A percentile compares a stretch with the other conserved stretches of the same genome.
These are phyloP conservation scores for Phymorhynchus buccinoides DNA, from an alignment of 1,140 invertebrate genomes.

Conservation along the genomic window DNA sequence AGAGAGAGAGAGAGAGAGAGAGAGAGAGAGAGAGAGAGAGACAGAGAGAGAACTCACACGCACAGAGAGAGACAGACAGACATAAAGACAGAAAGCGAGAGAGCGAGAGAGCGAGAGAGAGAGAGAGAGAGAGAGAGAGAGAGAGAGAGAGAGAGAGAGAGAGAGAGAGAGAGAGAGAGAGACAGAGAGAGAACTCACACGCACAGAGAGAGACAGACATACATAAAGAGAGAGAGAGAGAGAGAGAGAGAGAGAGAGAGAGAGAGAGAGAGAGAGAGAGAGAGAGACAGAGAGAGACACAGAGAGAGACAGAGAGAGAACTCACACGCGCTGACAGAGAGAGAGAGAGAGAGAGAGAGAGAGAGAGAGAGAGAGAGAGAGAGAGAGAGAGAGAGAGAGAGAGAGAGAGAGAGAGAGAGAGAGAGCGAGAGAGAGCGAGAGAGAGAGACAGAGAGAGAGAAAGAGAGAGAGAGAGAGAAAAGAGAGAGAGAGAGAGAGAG, in stretches of 20 bases:
- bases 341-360: slow-evolving; percentile 16
- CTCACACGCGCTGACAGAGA: no score
- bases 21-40: not conserved
- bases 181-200: no score
- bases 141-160: slow-evolving; percentile 14
- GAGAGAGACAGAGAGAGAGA: slow-evolving; percentile 1
- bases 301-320: slow-evolving; percentile 19
- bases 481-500: not conserved
- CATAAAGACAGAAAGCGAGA: no score
- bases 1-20: not conserved
- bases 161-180: not conserved
- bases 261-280: no score
- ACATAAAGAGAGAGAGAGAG: no score
- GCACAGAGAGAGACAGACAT: no score
- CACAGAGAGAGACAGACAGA: no score
- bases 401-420: not conserved
- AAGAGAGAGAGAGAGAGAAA: not conserved
- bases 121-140: not conserved
- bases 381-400: not conserved
- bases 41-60: no score
- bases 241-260: no score
- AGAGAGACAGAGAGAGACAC: not conserved
- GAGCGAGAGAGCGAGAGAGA: no score
- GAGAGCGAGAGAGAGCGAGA: not conserved
- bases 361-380: slow-evolving; percentile 21